phyloP scores from a whole-genome alignment of 2,113 vertebrate species.

The Tragelaphus buxtoni region DNA sequence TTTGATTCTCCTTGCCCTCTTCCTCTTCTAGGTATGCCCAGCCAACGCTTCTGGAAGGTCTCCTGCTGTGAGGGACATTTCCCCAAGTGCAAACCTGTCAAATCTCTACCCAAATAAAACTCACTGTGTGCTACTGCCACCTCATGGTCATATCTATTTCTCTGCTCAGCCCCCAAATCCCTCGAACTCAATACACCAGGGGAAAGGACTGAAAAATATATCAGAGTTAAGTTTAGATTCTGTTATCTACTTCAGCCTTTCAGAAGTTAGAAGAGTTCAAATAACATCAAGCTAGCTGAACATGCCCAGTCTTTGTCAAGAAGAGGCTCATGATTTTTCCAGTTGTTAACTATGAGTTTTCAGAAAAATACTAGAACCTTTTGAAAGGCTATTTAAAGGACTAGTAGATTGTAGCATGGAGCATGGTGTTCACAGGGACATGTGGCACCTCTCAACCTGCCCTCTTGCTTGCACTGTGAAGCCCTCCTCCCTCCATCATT shows the following conservation, averaged over 20 bases:
- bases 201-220: neutral
- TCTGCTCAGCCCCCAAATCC: neutral
- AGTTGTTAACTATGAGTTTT: neutral
- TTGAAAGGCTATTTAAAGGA: neutral
- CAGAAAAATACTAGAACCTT: neutral
- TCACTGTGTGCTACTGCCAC: neutral
- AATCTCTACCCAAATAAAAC: neutral
- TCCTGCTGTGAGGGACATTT: neutral
- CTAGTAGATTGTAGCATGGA: neutral
- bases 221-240: neutral
- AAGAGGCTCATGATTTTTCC: neutral
- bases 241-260: neutral
- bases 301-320: neutral
- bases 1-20: neutral
- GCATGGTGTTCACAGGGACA: neutral
- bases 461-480: neutral
- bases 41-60: neutral
- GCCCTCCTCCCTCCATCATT: neutral
- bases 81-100: neutral
- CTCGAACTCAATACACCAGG: neutral
- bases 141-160: neutral
- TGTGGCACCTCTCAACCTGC: neutral
- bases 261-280: neutral
- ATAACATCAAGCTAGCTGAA: neutral
- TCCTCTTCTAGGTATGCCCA: neutral